These are phyloP conservation scores for Quadroppia sp. DNA, from an alignment of 2,888 invertebrate genomes.

Conservation along the genomic window DNA sequence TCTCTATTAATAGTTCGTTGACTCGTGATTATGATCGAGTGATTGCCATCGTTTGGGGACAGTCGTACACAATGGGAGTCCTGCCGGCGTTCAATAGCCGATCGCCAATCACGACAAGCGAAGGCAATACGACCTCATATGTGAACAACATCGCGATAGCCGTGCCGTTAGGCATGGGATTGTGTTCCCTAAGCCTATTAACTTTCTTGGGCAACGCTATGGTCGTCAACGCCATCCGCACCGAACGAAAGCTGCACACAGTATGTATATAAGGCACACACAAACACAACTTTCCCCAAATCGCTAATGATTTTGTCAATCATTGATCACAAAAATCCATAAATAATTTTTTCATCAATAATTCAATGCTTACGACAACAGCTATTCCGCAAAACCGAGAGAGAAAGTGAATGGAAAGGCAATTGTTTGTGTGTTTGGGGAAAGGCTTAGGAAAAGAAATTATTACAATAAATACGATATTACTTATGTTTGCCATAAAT, in stretches of 20 bases:
- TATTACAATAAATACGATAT: too few species aligned
- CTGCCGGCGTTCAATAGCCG: slow-evolving; percentile 27
- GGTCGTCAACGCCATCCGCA: slow-evolving; percentile 57
- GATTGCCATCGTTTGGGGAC: too few species aligned
- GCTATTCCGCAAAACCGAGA: too few species aligned
- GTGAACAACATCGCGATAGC: slow-evolving; percentile 42
- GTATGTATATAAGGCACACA: slow-evolving; percentile 52
- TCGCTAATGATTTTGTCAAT: background rate
- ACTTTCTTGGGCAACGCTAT: slow-evolving; percentile 56
- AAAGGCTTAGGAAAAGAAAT: too few species aligned
- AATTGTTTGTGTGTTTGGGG: too few species aligned
- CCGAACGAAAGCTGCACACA: slow-evolving; percentile 56
- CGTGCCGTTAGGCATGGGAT: slow-evolving; percentile 52
- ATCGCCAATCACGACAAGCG: background rate
- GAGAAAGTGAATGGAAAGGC: too few species aligned
- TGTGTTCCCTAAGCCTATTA: slow-evolving; percentile 54
- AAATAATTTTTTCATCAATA: too few species aligned
- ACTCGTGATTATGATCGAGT: background rate
- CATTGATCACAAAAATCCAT: background rate
- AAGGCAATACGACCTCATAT: slow-evolving; percentile 2
- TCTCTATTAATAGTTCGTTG: background rate
- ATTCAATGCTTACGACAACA: too few species aligned
- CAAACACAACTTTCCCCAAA: background rate
- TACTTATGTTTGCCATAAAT: too few species aligned
- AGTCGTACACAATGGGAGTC: slow-evolving; percentile 24